Evolutionary conservation across 2,113 vertebrate genomes (phyloP), one percentile per base, ranked within the genome.

Genomic region (Heterocephalus glaber): DNA sequence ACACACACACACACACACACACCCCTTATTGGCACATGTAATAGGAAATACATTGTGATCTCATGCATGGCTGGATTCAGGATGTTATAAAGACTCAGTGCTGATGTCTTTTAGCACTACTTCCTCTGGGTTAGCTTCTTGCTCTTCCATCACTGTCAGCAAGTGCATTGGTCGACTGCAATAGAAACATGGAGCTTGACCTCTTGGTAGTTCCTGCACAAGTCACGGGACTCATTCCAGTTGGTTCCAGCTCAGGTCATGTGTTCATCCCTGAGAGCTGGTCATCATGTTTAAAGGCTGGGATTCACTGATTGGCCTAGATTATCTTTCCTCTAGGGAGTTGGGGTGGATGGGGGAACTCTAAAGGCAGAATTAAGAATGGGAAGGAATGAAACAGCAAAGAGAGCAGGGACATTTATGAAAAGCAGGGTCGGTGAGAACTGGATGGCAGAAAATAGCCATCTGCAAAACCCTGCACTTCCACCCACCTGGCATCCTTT

Each of bases 321-420:
- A 68, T 44, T 41, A 58, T 38, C 28, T 44, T 91, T 54, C 49
- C 14, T n/a, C 44, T 70, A 14, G 65, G 72, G 14, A 66, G 3
- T 9, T 28, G 8, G 2, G 3, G 2, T 76, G 7, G 3, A 1
- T 26, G 16, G 7, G 12, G 9, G 3, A 9, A 33, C 30, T 79
- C 2, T 38, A 82, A 68, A 56, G 68, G 5, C 4, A n/a, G 20
- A 84, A 77, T 17, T 7, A 7, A 74, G 63, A 38, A 44, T 58
- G 14, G 33, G 13, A 10, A 74, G 26, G 6, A 30, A 28, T 79
- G 47, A 82, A 38, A 54, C 8, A 85, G n/a, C 28, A 88, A 83
- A 58, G 16, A 56, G 14, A 26, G 24, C 22, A 66, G 10, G 56
- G 30, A 54, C 30, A n/a, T 20, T 52, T 82, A 22, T 30, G 72